These are phyloP conservation scores for Sebastes umbrosus DNA, from an alignment of 2,797 vertebrate genomes.

Conservation along the genomic window DNA sequence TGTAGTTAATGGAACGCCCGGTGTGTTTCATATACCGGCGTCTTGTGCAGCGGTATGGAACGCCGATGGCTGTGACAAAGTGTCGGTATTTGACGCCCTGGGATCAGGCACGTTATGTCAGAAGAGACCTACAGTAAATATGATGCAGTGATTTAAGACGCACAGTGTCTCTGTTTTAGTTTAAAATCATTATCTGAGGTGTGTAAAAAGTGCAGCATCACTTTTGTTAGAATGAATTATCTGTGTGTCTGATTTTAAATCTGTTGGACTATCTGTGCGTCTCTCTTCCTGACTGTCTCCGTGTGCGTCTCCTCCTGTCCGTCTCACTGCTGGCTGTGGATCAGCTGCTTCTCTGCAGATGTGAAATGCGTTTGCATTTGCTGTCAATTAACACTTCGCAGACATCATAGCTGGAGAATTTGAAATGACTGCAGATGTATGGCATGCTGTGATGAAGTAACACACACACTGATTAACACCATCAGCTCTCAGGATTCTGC, in stretches of 20 bases:
- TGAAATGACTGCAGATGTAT: constrained; percentile 47
- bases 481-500: neutral
- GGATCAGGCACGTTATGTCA: too few species aligned
- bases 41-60: too few species aligned
- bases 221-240: too few species aligned
- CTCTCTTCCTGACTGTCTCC: neutral
- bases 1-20: too few species aligned
- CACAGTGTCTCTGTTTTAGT: neutral
- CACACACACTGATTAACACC: neutral
- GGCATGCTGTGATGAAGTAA: constrained; percentile 21
- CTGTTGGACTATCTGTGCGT: too few species aligned
- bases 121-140: neutral
- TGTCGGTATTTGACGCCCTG: too few species aligned
- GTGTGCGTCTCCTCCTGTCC: neutral
- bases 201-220: neutral
- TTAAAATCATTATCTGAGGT: neutral
- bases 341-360: neutral
- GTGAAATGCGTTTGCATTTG: constrained; percentile 34
- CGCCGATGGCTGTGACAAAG: too few species aligned
- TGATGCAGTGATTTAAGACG: neutral
- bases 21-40: too few species aligned
- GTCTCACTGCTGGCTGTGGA: neutral
- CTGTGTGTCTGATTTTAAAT: neutral
- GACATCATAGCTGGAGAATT: constrained; percentile 48
- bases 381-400: constrained; percentile 27